These are phyloP conservation scores for Mizuhopecten yessoensis DNA, from an alignment of 1,140 invertebrate species.

Conservation along the genomic window DNA sequence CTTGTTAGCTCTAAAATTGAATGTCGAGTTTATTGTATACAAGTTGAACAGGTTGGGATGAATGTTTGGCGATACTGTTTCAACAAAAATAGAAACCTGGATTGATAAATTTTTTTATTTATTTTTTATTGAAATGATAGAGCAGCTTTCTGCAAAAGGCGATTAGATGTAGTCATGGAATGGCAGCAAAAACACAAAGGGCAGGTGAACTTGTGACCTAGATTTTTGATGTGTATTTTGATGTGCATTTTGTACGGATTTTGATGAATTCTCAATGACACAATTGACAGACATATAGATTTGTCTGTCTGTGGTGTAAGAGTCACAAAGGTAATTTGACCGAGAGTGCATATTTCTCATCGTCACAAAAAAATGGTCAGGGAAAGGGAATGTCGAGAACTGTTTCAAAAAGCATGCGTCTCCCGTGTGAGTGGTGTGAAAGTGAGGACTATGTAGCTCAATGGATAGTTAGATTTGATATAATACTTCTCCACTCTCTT, in stretches of 20 bases:
- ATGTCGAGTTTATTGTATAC: not conserved
- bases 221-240: slow-evolving; percentile 30
- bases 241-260: not conserved
- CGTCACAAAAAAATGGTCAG: slow-evolving; percentile 3
- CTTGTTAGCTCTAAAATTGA: not conserved
- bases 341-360: slow-evolving; percentile 8
- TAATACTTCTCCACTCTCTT: no score
- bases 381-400: slow-evolving; percentile 1
- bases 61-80: not conserved
- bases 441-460: not conserved
- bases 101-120: not conserved
- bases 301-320: not conserved
- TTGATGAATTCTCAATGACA: slow-evolving; percentile 17
- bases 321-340: not conserved
- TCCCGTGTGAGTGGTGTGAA: not conserved
- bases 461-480: not conserved
- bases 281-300: slow-evolving; percentile 8
- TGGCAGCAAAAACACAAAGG: not conserved
- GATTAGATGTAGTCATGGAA: no score
- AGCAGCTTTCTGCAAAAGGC: not conserved
- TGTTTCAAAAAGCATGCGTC: slow-evolving; percentile 5
- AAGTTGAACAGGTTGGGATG: not conserved
- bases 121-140: not conserved
- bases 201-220: not conserved
- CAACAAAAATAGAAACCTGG: not conserved